Conservation (phyloP, 2,113 vertebrate species). For the Noctilio leporinus region DNA sequence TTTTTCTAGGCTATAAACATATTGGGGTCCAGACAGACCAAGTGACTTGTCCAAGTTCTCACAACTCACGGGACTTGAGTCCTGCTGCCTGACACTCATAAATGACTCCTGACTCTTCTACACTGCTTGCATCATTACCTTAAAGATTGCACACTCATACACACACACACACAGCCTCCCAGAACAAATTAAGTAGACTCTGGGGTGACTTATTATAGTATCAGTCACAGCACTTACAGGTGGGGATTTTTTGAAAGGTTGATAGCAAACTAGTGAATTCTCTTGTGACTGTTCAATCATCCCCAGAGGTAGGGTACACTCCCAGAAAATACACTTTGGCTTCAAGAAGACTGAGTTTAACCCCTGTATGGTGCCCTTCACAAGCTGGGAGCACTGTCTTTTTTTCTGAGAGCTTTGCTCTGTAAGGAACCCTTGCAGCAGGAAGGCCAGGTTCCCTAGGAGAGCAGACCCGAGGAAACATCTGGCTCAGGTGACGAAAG, state of each 20-base stretch:
- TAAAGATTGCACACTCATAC: not conserved
- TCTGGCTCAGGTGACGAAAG: not conserved
- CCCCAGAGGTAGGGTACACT: not conserved
- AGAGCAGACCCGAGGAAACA: not conserved
- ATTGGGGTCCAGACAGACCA: not conserved
- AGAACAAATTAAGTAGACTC: slow-evolving; percentile 11
- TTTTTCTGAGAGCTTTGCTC: not conserved
- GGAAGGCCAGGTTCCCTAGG: not conserved
- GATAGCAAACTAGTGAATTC: slow-evolving; percentile 47
- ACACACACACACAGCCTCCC: not conserved
- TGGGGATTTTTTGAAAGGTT: slow-evolving; percentile 1
- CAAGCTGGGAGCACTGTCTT: not conserved
- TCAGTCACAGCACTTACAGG: not conserved
- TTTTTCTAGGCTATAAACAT: not conserved
- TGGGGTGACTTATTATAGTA: not conserved
- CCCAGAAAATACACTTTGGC: not conserved
- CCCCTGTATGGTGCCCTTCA: not conserved
- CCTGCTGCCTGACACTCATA: not conserved
- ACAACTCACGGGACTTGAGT: not conserved
- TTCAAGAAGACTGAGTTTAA: slow-evolving; percentile 18
- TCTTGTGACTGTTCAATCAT: not conserved
- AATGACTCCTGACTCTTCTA: not conserved
- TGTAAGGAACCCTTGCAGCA: not conserved
- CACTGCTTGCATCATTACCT: not conserved
- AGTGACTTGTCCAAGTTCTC: not conserved